Conservation (phyloP, 2,888 invertebrate species). For the Agrilus cyanescens region DNA sequence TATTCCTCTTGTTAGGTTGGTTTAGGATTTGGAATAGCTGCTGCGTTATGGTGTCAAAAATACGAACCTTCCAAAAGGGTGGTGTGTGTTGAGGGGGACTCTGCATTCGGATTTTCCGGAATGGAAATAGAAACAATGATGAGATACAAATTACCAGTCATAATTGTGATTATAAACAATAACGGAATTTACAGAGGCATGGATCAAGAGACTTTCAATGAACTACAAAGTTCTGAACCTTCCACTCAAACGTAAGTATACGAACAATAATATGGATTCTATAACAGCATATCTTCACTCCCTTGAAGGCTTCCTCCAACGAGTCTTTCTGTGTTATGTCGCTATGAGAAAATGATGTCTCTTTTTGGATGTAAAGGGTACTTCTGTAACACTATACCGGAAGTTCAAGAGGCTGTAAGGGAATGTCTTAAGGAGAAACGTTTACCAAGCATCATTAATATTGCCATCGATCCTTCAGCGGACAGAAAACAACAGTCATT, state of each 20-base stretch:
- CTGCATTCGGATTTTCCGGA: constrained; percentile 95
- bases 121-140: constrained; percentile 97
- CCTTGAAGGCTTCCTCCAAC: constrained; percentile 70
- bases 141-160: constrained; percentile 83
- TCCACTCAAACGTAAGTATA: constrained; percentile 59
- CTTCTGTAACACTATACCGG: constrained; percentile 64
- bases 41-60: constrained; percentile 80
- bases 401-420: constrained; percentile 60
- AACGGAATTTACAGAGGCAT: constrained; percentile 89
- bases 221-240: constrained; percentile 58
- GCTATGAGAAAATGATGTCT: constrained; percentile 83
- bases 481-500: constrained; percentile 86
- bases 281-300: constrained; percentile 5
- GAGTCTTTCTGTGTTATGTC: constrained; percentile 62
- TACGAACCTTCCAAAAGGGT: constrained; percentile 71
- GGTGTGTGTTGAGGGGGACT: constrained; percentile 91
- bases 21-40: constrained; percentile 82
- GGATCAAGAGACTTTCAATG: constrained; percentile 59
- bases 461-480: constrained; percentile 77
- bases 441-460: constrained; percentile 79
- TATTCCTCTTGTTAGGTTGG: constrained; percentile 47
- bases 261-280: background rate
- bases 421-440: constrained; percentile 55
- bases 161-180: constrained; percentile 88
- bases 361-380: constrained; percentile 75